These are phyloP conservation scores for Drosophila cracens DNA, from an alignment of 2,888 invertebrate genomes.

Conservation along the genomic window DNA sequence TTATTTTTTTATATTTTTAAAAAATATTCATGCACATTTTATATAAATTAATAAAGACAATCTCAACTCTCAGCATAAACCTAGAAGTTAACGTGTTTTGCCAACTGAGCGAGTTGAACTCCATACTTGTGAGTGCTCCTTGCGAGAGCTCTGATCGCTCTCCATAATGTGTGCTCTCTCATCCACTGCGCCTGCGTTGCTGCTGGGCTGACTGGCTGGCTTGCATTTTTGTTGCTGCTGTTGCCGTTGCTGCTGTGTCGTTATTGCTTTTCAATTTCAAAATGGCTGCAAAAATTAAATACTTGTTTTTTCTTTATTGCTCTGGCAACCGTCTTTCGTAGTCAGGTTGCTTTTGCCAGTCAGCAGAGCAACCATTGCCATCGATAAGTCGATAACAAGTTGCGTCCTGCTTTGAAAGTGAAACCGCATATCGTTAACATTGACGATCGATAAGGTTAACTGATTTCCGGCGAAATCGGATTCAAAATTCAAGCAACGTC, in stretches of 20 bases:
- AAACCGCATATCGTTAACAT: conserved; percentile 18
- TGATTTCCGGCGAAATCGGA: conserved; percentile 11
- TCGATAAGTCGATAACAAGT: conserved; percentile 46
- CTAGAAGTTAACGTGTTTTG: conserved; percentile 3
- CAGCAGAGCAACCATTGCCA: conserved; percentile 17
- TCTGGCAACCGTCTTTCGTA: conserved; percentile 24
- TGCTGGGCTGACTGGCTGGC: conserved; percentile 27
- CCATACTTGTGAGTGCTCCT: conserved; percentile 33
- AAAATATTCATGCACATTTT: neutral
- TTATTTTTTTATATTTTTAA: neutral
- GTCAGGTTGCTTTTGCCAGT: conserved; percentile 38
- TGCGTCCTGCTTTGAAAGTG: conserved; percentile 39
- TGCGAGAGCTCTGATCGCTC: conserved; percentile 33
- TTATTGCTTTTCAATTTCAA: conserved; percentile 65
- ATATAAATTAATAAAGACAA: neutral
- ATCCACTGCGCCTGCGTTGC: conserved; percentile 48
- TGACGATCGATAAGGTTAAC: neutral
- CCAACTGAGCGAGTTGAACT: conserved; percentile 6
- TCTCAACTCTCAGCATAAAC: conserved; percentile 1
- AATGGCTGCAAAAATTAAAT: conserved; percentile 64
- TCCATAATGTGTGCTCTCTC: conserved; percentile 38
- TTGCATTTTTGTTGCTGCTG: conserved; percentile 54
- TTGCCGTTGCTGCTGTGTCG: conserved; percentile 37
- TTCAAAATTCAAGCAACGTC: neutral
- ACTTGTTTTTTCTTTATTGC: conserved; percentile 55